These are phyloP conservation scores for Aphidius ervi DNA, from an alignment of 1,140 invertebrate genomes.

Conservation along the genomic window DNA sequence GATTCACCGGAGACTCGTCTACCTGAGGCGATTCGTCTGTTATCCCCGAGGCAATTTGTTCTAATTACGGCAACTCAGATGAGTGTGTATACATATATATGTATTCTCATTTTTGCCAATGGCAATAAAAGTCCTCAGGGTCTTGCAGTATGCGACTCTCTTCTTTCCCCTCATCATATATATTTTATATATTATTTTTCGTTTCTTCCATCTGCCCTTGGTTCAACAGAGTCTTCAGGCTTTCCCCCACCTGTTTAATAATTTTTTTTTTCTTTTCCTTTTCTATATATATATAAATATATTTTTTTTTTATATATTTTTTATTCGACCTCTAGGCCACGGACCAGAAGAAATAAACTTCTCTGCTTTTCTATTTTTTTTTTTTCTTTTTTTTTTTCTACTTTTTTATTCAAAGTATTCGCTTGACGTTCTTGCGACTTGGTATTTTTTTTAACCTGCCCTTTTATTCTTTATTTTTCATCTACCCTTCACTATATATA, in stretches of 20 bases:
- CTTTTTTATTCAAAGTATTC: slow-evolving; percentile 21
- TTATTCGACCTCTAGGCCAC: slow-evolving; percentile 16
- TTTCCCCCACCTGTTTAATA: neutral
- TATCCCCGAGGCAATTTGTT: slow-evolving; percentile 23
- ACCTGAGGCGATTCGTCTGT: slow-evolving; percentile 16
- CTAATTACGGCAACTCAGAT: slow-evolving; percentile 31
- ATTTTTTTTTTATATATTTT: too few species aligned
- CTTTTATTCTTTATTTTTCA: neutral
- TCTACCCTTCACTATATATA: neutral
- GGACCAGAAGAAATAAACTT: slow-evolving; percentile 24
- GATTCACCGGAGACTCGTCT: slow-evolving; percentile 35
- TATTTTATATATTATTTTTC: slow-evolving; percentile 7
- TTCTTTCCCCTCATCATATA: slow-evolving; percentile 6
- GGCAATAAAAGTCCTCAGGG: slow-evolving; percentile 14
- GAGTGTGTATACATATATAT: too few species aligned
- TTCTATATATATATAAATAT: too few species aligned
- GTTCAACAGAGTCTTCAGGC: slow-evolving; percentile 28
- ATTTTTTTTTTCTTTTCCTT: too few species aligned
- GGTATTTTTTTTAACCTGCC: slow-evolving; percentile 8
- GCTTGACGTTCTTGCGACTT: slow-evolving; percentile 16
- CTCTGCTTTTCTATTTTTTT: slow-evolving; percentile 25
- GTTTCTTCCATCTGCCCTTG: slow-evolving; percentile 28
- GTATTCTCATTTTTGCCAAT: slow-evolving; percentile 22
- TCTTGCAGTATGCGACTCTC: slow-evolving; percentile 2
- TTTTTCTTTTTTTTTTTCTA: neutral